Conservation (phyloP, 2,888 invertebrate species). For the Cosmorhoe ocellata region DNA sequence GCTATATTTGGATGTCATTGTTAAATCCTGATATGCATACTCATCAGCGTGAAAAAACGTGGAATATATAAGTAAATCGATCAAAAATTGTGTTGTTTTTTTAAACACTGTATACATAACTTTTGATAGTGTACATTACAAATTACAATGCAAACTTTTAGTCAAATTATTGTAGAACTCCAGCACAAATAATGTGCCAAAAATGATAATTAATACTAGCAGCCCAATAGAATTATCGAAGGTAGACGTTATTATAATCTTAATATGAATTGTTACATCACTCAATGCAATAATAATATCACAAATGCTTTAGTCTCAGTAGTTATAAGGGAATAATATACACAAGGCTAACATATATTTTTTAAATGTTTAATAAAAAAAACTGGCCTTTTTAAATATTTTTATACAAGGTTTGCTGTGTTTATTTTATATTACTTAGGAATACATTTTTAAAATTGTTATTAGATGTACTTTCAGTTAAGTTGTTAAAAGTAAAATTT, state of each 20-base stretch:
- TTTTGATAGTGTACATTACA: no score
- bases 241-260: neutral
- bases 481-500: no score
- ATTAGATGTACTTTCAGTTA: no score
- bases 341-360: conserved; percentile 17
- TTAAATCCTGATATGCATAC: no score
- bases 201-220: no score
- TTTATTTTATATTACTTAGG: conserved; percentile 10
- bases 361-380: conserved; percentile 4
- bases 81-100: no score
- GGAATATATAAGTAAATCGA: no score
- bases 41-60: no score
- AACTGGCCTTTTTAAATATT: conserved; percentile 7
- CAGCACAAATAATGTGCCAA: no score
- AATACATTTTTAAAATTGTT: conserved; percentile 3
- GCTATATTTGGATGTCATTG: no score
- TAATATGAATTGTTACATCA: conserved; percentile 5
- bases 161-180: no score
- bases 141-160: neutral
- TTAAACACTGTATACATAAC: neutral
- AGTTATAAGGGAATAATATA: conserved; percentile 13
- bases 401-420: conserved; percentile 15
- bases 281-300: conserved; percentile 17
- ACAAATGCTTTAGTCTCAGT: conserved; percentile 14
- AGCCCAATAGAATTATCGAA: no score